Evolutionary conservation across 2,797 vertebrate genomes (phyloP).

Genomic region (Tapera naevia): DNA sequence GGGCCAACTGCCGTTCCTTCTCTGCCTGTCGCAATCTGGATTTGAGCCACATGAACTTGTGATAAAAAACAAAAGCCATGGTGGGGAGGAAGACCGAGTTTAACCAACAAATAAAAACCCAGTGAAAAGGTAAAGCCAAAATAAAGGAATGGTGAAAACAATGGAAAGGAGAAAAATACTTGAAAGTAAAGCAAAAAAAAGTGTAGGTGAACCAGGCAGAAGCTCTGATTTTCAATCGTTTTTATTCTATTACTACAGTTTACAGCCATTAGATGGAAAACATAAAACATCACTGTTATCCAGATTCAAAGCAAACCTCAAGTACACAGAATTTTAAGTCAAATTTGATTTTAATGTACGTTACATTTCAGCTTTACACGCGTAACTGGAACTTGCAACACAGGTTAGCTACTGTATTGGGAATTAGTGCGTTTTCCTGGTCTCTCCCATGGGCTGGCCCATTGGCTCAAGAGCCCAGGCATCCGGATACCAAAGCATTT

Average conservation of each 20-base stretch:
- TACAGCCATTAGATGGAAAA: constrained; percentile 91
- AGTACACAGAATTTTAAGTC: constrained; percentile 71
- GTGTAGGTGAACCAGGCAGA: constrained; percentile 86
- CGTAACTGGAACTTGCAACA: constrained; percentile 59
- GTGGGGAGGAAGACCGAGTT: constrained; percentile 75
- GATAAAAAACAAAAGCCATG: constrained; percentile 85
- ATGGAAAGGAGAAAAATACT: constrained; percentile 60
- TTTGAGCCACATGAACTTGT: constrained; percentile 91
- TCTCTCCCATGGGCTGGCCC: not conserved
- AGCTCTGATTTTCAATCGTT: constrained; percentile 74
- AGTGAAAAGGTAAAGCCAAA: constrained; percentile 63
- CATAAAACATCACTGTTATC: constrained; percentile 86
- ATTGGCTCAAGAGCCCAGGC: not conserved
- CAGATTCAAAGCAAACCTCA: constrained; percentile 77
- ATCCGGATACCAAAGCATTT: not conserved
- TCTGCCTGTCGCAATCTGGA: constrained; percentile 93
- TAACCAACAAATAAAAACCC: constrained; percentile 70
- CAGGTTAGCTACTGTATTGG: constrained; percentile 40
- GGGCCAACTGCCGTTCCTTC: constrained; percentile 83
- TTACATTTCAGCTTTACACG: constrained; percentile 66
- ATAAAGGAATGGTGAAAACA: constrained; percentile 45
- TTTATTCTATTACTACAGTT: constrained; percentile 97
- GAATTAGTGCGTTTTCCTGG: constrained; percentile 44
- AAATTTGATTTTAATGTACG: constrained; percentile 45
- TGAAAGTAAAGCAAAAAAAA: constrained; percentile 60